phyloP scores from a whole-genome alignment of 2,888 invertebrate species.

The Thymelicus acteon region DNA sequence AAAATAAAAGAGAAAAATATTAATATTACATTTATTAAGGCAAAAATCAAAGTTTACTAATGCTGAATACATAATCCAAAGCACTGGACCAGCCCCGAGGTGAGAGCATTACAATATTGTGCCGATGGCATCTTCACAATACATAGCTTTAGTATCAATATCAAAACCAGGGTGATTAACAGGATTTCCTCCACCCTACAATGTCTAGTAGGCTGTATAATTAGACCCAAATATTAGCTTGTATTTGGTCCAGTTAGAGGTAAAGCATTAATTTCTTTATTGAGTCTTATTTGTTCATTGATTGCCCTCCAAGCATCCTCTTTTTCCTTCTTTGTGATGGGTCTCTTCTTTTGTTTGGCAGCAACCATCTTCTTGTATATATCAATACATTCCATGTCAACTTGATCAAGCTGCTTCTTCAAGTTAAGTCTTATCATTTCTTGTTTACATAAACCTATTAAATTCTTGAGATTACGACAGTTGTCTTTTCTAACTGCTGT shows the following conservation, averaged over 20 bases:
- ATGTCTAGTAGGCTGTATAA: slow-evolving; percentile 2
- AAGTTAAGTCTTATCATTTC: slow-evolving; percentile 92
- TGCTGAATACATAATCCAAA: slow-evolving; percentile 20
- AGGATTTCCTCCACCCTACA: background rate
- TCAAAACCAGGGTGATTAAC: slow-evolving; percentile 2
- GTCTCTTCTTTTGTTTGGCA: slow-evolving; percentile 92
- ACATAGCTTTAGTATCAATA: slow-evolving; percentile 7
- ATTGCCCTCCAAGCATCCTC: slow-evolving; percentile 91
- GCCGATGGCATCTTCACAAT: background rate
- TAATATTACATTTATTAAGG: slow-evolving; percentile 29
- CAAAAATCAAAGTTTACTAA: slow-evolving; percentile 23
- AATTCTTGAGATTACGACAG: slow-evolving; percentile 87
- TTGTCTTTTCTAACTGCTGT: slow-evolving; percentile 92
- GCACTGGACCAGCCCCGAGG: slow-evolving; percentile 9
- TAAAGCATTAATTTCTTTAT: slow-evolving; percentile 80
- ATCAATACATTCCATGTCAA: slow-evolving; percentile 92
- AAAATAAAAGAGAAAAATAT: background rate
- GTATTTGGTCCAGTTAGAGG: slow-evolving; percentile 79
- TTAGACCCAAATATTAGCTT: slow-evolving; percentile 55
- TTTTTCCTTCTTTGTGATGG: slow-evolving; percentile 91
- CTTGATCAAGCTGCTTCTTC: slow-evolving; percentile 89
- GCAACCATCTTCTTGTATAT: slow-evolving; percentile 92
- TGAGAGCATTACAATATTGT: background rate
- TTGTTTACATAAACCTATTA: slow-evolving; percentile 89
- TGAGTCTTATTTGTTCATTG: slow-evolving; percentile 86